Evolutionary conservation across 2,113 vertebrate genomes (phyloP).

Genomic region (Grantiella picta): DNA sequence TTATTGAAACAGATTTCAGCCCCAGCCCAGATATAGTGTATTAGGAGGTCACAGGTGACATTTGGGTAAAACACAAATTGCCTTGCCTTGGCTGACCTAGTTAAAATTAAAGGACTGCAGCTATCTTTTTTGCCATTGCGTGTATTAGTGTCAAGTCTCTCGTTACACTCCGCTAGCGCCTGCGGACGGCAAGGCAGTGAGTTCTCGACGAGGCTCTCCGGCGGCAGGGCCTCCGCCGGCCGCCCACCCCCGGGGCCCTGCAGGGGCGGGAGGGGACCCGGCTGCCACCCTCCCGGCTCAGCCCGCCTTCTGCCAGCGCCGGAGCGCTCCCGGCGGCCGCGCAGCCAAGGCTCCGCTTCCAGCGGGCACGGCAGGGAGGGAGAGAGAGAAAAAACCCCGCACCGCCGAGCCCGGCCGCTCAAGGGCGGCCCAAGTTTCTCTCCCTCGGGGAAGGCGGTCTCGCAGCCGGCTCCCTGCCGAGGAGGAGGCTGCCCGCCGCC

Average conservation of each 20-base stretch:
- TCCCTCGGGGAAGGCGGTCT: background rate
- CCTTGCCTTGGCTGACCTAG: background rate
- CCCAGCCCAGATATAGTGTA: fast-evolving
- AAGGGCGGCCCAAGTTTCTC: background rate
- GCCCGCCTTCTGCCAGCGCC: background rate
- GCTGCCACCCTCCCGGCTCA: background rate
- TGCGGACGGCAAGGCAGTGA: background rate
- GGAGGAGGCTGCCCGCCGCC: background rate
- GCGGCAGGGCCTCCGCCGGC: background rate
- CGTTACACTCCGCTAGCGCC: fast-evolving
- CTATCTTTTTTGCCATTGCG: background rate
- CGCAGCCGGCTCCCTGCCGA: background rate
- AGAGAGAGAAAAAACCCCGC: fast-evolving
- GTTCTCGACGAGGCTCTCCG: background rate
- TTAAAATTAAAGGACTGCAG: background rate
- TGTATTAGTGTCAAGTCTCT: background rate
- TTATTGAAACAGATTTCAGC: background rate
- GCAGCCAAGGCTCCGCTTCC: background rate
- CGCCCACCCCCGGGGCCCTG: background rate
- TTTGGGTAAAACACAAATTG: background rate
- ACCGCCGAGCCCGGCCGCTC: background rate
- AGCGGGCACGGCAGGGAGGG: fast-evolving
- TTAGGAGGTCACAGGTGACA: background rate
- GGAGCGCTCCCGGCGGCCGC: background rate
- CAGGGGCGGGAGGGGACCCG: background rate